phyloP scores from a whole-genome alignment of 1,140 invertebrate species.

The Atta texana region DNA sequence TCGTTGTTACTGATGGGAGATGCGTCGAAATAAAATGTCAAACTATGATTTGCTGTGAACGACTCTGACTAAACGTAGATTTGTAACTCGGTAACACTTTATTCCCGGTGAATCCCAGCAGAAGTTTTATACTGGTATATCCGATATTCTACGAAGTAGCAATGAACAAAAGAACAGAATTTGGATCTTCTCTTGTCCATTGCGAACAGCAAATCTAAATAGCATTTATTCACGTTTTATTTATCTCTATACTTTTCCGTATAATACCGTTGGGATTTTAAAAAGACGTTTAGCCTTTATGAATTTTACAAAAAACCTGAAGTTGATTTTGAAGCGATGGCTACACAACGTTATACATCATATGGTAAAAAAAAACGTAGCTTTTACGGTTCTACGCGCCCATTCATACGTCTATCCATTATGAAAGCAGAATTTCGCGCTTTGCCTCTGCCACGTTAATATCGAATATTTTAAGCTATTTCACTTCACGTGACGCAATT shows the following conservation, averaged over 20 bases:
- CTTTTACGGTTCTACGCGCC: constrained; percentile 13
- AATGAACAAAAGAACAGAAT: constrained; percentile 33
- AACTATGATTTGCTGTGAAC: constrained; percentile 67
- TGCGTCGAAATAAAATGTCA: constrained; percentile 73
- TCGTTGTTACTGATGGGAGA: constrained; percentile 16
- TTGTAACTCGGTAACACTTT: constrained; percentile 69
- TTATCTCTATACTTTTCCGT: not conserved
- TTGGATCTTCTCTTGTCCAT: constrained; percentile 9
- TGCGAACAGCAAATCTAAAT: constrained; percentile 47
- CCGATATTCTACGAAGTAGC: constrained; percentile 35
- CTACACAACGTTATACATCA: not conserved
- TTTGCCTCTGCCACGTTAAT: constrained; percentile 34
- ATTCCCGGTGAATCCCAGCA: constrained; percentile 66
- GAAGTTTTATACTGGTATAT: constrained; percentile 44
- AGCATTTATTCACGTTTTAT: not conserved
- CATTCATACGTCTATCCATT: constrained; percentile 36
- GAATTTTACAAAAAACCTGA: constrained; percentile 25
- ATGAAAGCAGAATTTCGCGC: constrained; percentile 42
- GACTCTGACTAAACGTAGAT: constrained; percentile 42
- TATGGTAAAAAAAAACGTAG: constrained; percentile 21
- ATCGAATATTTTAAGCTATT: constrained; percentile 56
- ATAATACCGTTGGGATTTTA: not conserved
- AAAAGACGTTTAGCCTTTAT: not conserved
- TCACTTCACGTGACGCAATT: constrained; percentile 34
- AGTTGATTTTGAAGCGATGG: constrained; percentile 17